Conservation (phyloP, 2,888 invertebrate genomes). For the Steromphala cineraria region DNA sequence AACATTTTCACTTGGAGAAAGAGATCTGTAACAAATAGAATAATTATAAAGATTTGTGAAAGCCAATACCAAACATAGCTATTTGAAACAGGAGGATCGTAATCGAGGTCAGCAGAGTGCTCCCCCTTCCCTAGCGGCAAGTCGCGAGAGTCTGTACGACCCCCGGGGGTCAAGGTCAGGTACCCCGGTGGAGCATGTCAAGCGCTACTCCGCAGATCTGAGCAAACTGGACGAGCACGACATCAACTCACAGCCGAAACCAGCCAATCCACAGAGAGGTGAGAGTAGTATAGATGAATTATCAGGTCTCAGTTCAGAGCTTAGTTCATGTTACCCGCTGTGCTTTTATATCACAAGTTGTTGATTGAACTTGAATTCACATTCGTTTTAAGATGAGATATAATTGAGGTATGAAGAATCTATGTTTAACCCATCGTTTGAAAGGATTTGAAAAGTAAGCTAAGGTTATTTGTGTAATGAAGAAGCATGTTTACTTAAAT, state of each 20-base stretch:
- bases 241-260: conserved; percentile 46
- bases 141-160: conserved; percentile 67
- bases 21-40: too few species aligned
- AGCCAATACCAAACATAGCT: too few species aligned
- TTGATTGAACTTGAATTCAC: background rate
- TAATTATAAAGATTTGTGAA: too few species aligned
- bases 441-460: background rate
- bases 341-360: background rate
- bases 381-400: background rate
- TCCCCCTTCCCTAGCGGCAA: conserved; percentile 72
- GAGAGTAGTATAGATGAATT: background rate
- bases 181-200: conserved; percentile 64
- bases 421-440: background rate
- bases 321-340: background rate
- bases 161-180: conserved; percentile 59
- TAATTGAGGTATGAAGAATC: background rate
- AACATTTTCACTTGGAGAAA: background rate
- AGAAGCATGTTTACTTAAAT: background rate
- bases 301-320: background rate
- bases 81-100: conserved; percentile 37
- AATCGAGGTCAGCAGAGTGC: conserved; percentile 61
- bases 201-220: conserved; percentile 71
- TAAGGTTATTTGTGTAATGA: background rate
- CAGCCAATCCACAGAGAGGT: conserved; percentile 46
- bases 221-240: conserved; percentile 64